Percentiles rank a stretch among this genome's conserved stretches.
Conservation (phyloP, 1,140 invertebrate genomes). For the Apis mellifera region Amel_HAv3.1 CM009931.2:4651001-4651500, state of each 20-base stretch:
- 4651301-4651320: conserved; percentile 45
- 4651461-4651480: conserved; percentile 47
- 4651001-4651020: conserved; percentile 48
- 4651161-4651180: neutral
- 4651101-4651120: conserved; percentile 46
- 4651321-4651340: conserved; percentile 53
- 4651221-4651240: neutral
- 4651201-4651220: neutral
- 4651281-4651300: conserved; percentile 24
- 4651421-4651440: conserved; percentile 73
- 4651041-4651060: conserved; percentile 45
- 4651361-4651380: conserved; percentile 63
- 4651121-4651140: conserved; percentile 61
- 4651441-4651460: conserved; percentile 69
- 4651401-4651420: conserved; percentile 63
- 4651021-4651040: conserved; percentile 53
- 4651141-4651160: conserved; percentile 23
- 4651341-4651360: conserved; percentile 57
- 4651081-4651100: conserved; percentile 37
- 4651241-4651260: neutral
- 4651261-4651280: neutral
- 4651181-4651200: neutral
- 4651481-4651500: conserved; percentile 68
- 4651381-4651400: conserved; percentile 68
- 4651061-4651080: conserved; percentile 58